phyloP scores from a whole-genome alignment of 2,113 vertebrate species.

The Willisornis vidua region DNA sequence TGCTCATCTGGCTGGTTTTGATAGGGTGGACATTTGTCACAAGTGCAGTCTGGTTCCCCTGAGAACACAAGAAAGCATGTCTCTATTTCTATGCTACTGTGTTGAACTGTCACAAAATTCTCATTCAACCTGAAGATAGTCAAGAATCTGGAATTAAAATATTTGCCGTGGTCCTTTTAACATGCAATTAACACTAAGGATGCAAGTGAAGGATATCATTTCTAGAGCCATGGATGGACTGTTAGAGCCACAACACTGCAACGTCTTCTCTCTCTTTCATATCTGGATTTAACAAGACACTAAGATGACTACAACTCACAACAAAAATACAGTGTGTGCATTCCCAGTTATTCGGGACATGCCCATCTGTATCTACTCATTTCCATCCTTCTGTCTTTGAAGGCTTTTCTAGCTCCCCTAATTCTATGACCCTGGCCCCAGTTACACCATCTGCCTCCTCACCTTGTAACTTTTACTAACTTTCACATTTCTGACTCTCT shows the following conservation, averaged over 20 bases:
- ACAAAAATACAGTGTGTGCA: background rate
- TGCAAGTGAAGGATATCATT: background rate
- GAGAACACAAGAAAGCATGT: background rate
- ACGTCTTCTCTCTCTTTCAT: background rate
- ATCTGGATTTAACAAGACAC: background rate
- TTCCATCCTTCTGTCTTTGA: background rate
- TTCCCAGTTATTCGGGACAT: background rate
- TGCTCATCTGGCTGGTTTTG: background rate
- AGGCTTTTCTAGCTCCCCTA: background rate
- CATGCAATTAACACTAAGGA: background rate
- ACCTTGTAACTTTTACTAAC: background rate
- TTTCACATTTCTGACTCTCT: background rate
- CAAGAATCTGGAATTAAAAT: background rate
- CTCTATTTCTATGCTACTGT: background rate
- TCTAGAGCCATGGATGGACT: background rate
- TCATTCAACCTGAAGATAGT: background rate
- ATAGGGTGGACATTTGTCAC: background rate
- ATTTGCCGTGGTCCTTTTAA: background rate
- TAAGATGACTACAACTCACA: background rate
- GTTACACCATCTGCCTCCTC: background rate
- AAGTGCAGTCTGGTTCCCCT: background rate
- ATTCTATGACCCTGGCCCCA: fast-evolving
- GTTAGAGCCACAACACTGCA: background rate
- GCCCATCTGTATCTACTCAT: background rate
- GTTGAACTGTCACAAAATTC: background rate